Percentiles rank a stretch among this genome's conserved stretches.
These are phyloP conservation scores for Oxygymnocypris stewartii DNA, from an alignment of 2,113 vertebrate species.

Conservation along the genomic window DNA sequence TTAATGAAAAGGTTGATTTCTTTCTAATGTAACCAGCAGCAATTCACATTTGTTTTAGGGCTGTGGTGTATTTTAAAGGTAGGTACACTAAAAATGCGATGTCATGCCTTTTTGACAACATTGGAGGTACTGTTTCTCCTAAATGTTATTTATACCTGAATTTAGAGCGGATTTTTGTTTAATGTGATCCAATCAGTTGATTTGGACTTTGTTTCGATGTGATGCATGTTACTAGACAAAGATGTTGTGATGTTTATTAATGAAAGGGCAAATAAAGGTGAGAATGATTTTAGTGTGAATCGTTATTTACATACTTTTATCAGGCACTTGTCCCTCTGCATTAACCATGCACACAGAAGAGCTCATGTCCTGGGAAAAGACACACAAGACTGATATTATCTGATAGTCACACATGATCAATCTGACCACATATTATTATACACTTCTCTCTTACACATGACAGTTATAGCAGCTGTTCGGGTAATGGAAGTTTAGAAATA, in stretches of 20 bases:
- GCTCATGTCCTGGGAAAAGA: conserved; percentile 74
- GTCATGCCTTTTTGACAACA: not conserved
- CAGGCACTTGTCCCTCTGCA: conserved; percentile 69
- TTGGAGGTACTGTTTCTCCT: not conserved
- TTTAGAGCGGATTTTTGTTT: not conserved
- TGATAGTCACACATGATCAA: not conserved
- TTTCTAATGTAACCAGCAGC: not conserved
- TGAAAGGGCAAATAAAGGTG: not conserved
- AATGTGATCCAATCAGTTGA: not conserved
- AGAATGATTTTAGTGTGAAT: conserved; percentile 50
- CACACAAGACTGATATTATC: conserved; percentile 6
- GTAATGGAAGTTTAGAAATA: not conserved
- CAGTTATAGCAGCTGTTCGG: not conserved
- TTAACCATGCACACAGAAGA: conserved; percentile 69
- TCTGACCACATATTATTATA: not conserved
- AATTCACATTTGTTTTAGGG: not conserved
- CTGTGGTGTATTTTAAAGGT: not conserved
- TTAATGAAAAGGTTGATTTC: too few relatives aligned
- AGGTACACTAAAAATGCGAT: not conserved
- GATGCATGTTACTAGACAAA: not conserved
- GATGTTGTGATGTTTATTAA: not conserved
- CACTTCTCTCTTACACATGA: not conserved
- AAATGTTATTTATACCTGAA: not conserved
- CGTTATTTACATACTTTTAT: conserved; percentile 64
- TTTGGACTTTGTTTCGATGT: not conserved